Base-by-base conservation (phyloP, 2,797 vertebrate species). In the Allobates femoralis region DNA sequence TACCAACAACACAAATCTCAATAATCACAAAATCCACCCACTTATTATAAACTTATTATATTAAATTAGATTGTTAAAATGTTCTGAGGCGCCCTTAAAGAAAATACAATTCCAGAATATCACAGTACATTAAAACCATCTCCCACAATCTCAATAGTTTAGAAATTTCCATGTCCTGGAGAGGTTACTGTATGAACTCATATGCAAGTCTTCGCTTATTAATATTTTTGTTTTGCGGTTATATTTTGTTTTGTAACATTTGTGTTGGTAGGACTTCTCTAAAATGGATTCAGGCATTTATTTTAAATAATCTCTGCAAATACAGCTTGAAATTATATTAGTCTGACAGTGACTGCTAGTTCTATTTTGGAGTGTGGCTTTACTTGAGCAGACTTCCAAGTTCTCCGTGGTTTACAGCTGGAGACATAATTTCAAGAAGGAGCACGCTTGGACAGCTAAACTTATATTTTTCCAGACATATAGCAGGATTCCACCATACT, bases 401-500 rank as follows among this genome's bases (percentile, higher is more conserved):
- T 66, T 58, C 83, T 81, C 83, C n/a, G 86, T 88, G 86, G 86
- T 88, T 88, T 87, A 77, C 60, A 53, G 51, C 37, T 88, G 86
- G 82, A 88, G 86, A 88, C 86, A 88, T 85, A 81, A 88, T 88
- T 88, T 85, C 86, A 81, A 58, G 86, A 87, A 80, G 86, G 79
- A 64, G 79, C 76, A 80, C 56, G 69, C 69, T 81, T 88, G 86
- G 86, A 81, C 83, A 88, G 79, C 86, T 80, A 85, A 85, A 80
- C 82, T 88, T 85, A 88, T 88, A 88, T 88, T 88, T 87, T 88
- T 88, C 83, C 86, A 88, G 86, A 88, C 86, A 81, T 85, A 67
- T 85, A 88, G 86, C 86, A 88, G 78, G 82, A 81, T 88, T 81
- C 77, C 84, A 67, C 83, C 77, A 60, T 81, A 56, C 71, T 81